Base-by-base conservation (phyloP, 2,888 invertebrate species). In the Nomada flava region DNA sequence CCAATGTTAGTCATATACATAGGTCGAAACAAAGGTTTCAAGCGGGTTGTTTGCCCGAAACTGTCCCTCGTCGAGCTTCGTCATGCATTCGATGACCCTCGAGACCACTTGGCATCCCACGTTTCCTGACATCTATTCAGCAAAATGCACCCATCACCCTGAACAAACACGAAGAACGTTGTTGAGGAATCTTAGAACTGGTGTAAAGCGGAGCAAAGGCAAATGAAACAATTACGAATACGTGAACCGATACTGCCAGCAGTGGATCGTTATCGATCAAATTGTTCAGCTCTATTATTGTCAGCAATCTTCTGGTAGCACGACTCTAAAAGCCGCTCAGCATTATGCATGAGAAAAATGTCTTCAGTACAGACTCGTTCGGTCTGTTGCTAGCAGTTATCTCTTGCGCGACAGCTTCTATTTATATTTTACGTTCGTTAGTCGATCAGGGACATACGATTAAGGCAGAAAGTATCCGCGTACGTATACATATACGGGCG, bases 351-450 rank as follows among this genome's bases (percentile, higher is more conserved):
- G 68, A 71, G 60, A 86, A 85, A 78, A 83, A 78, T 86, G 71
- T 65, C 64, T 57, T 75, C 74, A 55, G 77, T 77, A 64, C 69
- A 44, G 71, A 64, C 75, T 26, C 76, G 86, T 63, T 69, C 52
- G 23, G 75, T 55, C 69, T 77, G 83, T 86, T 86, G 77, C 69
- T 72, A 18, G 69, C 68, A 67, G 80, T 86, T 83, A 86, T 86
- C 86, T 83, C 70, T 69, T 70, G 83, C 83, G 64, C 55, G 70
- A 81, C n/a, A 26, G 60, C 53, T 82, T 84, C 83, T 86, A 86
- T 86, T 86, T 86, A 84, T 86, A 86, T 86, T 84, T 86, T 64
- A 67, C 63, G 77, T 86, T 86, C 81, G 86, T 86, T 85, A 83
- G 83, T 72, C 77, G 86, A 86, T 86, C 85, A 78, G 72, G 63